Evolutionary conservation across 2,888 invertebrate genomes (phyloP).

Genomic region (Sesia bembeciformis): DNA sequence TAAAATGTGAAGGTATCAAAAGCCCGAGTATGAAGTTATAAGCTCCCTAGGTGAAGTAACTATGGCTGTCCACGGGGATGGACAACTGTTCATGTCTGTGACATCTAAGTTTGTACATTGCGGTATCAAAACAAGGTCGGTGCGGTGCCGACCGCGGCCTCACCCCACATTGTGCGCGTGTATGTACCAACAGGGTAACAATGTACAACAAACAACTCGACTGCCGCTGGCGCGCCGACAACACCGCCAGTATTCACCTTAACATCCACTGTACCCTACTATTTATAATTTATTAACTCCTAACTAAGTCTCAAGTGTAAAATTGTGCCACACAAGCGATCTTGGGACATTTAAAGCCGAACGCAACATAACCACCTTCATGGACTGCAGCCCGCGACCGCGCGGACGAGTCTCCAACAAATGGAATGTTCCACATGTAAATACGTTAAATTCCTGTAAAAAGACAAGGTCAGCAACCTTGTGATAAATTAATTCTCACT

Average conservation of each 20-base stretch:
- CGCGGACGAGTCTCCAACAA: too few relatives aligned
- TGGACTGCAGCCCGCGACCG: too few relatives aligned
- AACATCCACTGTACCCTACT: constrained; percentile 45
- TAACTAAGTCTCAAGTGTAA: constrained; percentile 64
- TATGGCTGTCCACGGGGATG: constrained; percentile 34
- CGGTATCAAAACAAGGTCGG: constrained; percentile 15
- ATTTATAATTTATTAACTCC: constrained; percentile 64
- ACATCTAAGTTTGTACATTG: constrained; percentile 54
- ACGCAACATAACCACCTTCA: constrained; percentile 20
- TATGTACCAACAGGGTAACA: neutral
- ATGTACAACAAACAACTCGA: neutral
- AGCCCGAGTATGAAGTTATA: constrained; percentile 40
- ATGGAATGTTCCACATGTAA: too few relatives aligned
- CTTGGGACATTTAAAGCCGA: constrained; percentile 48
- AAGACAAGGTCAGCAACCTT: constrained; percentile 17
- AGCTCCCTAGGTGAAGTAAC: constrained; percentile 44
- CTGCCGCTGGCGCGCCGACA: constrained; percentile 15
- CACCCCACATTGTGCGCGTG: constrained; percentile 18
- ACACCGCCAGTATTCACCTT: constrained; percentile 33
- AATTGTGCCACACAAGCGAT: constrained; percentile 66
- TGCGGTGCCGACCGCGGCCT: constrained; percentile 11
- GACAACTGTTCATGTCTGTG: constrained; percentile 41
- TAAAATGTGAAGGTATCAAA: constrained; percentile 30
- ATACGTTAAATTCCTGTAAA: too few relatives aligned
- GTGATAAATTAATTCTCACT: constrained; percentile 41